phyloP scores from a whole-genome alignment of 1,140 invertebrate species.

The Patella vulgata region DNA sequence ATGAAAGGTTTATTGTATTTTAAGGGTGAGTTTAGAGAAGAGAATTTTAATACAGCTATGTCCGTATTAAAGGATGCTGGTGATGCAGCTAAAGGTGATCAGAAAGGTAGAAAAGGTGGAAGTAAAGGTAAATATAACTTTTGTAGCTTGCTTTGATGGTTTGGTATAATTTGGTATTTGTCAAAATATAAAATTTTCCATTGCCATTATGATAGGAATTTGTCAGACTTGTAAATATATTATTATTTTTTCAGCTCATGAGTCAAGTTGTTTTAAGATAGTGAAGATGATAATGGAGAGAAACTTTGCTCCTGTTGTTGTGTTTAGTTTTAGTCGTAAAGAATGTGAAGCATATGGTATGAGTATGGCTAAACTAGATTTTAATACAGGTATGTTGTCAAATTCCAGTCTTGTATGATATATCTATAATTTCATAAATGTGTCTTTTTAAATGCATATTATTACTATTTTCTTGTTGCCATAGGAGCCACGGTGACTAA shows the following conservation, averaged over 20 bases:
- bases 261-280: slow-evolving; percentile 94
- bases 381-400: slow-evolving; percentile 78
- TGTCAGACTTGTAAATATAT: not conserved
- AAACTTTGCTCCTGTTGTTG: slow-evolving; percentile 97
- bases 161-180: no score
- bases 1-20: no score
- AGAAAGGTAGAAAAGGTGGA: slow-evolving; percentile 64
- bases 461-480: not conserved
- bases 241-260: slow-evolving; percentile 61
- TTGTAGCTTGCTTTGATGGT: not conserved
- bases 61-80: slow-evolving; percentile 76
- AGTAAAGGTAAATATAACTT: slow-evolving; percentile 69
- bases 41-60: slow-evolving; percentile 98
- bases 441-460: not conserved
- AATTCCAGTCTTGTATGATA: no score
- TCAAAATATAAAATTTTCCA: no score
- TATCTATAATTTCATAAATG: not conserved
- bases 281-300: slow-evolving; percentile 99
- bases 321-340: slow-evolving; percentile 99
- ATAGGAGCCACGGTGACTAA: no score
- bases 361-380: slow-evolving; percentile 96
- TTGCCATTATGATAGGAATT: slow-evolving; percentile 1
- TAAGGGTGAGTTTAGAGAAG: slow-evolving; percentile 91
- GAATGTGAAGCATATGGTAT: slow-evolving; percentile 97
- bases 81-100: slow-evolving; percentile 68